Evolutionary conservation across 2,113 vertebrate species (phyloP).

Genomic region (Picathartes gymnocephalus): DNA sequence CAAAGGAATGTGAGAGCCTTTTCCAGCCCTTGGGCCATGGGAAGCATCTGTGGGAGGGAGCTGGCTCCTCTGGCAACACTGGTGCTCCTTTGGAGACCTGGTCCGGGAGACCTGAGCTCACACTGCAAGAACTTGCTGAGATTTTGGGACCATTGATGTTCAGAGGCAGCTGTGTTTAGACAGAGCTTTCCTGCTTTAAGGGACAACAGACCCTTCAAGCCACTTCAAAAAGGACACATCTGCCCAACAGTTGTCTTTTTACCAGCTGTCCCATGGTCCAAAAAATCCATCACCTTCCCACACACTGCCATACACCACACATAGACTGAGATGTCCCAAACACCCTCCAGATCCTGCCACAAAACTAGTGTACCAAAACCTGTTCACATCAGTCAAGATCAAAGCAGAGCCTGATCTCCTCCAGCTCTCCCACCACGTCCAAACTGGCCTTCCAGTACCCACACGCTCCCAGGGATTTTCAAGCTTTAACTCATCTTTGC

Average conservation of each 20-base stretch:
- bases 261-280: neutral
- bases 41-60: neutral
- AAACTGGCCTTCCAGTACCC: neutral
- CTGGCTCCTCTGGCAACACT: neutral
- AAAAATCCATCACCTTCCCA: neutral
- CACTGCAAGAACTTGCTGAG: neutral
- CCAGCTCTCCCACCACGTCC: neutral
- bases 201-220: neutral
- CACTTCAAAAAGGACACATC: conserved; percentile 19
- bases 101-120: neutral
- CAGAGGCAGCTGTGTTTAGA: neutral
- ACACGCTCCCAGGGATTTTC: neutral
- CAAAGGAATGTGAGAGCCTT: neutral
- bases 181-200: neutral
- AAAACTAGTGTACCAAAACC: neutral
- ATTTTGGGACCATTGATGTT: neutral
- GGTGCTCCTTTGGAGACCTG: neutral
- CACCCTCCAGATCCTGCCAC: neutral
- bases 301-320: neutral
- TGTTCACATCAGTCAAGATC: neutral
- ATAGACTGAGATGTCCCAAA: neutral
- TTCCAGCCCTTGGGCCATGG: neutral
- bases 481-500: neutral
- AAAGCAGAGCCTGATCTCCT: neutral
- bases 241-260: conserved; percentile 11